These are phyloP conservation scores for Raja brachyura DNA, from an alignment of 2,113 vertebrate genomes.

Conservation along the genomic window DNA sequence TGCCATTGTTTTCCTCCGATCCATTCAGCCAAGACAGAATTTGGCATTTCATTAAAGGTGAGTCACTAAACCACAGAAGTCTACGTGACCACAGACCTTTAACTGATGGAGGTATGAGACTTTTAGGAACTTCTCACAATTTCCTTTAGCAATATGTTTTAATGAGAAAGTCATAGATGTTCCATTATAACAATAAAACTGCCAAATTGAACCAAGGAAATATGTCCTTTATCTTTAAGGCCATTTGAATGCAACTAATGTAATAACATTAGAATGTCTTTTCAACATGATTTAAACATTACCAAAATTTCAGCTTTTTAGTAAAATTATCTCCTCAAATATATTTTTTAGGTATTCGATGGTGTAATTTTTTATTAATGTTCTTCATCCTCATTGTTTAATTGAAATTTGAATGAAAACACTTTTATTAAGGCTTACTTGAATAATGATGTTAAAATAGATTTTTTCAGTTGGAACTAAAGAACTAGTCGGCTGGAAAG, in stretches of 20 bases:
- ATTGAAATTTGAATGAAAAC: not conserved
- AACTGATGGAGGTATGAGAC: not conserved
- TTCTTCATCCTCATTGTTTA: not conserved
- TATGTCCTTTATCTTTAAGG: not conserved
- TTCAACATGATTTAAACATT: not conserved
- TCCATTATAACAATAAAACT: not conserved
- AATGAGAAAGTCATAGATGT: not conserved
- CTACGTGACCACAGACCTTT: not conserved
- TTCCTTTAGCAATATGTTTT: not conserved
- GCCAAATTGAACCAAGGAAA: not conserved
- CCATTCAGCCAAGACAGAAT: not conserved
- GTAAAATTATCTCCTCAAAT: not conserved
- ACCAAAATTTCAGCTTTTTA: not conserved
- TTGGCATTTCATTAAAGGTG: not conserved
- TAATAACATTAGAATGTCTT: not conserved
- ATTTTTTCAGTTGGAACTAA: slow-evolving; percentile 6
- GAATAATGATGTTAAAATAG: not conserved
- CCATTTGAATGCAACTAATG: not conserved
- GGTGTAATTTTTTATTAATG: not conserved
- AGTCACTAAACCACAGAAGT: not conserved
- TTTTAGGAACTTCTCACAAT: not conserved
- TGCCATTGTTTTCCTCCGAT: not conserved
- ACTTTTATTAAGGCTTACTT: not conserved
- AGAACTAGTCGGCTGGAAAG: not conserved
- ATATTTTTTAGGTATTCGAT: not conserved